Conservation (phyloP, 2,888 invertebrate species). For the Thecocarcelia acutangulata region DNA sequence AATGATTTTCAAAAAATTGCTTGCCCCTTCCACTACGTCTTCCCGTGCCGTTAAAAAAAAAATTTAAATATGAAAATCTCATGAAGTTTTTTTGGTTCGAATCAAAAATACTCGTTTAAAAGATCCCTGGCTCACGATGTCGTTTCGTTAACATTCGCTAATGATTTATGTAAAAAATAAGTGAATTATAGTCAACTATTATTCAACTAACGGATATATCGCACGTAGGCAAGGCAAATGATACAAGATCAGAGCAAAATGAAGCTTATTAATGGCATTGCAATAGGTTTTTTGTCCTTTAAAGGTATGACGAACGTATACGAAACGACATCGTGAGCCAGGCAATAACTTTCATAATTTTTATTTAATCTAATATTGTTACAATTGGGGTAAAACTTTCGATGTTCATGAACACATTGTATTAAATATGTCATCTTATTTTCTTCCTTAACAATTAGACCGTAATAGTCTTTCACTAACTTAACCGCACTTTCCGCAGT, state of each 20-base stretch:
- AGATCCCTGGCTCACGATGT: too few species aligned
- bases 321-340: too few species aligned
- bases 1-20: neutral
- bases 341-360: slow-evolving; percentile 39
- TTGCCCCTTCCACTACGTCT: neutral
- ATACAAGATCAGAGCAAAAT: too few species aligned
- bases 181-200: too few species aligned
- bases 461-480: slow-evolving; percentile 32
- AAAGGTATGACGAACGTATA: too few species aligned
- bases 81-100: neutral
- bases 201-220: too few species aligned
- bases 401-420: slow-evolving; percentile 24
- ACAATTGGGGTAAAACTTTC: slow-evolving; percentile 40
- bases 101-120: slow-evolving; percentile 16
- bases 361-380: slow-evolving; percentile 25
- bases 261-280: too few species aligned
- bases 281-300: too few species aligned
- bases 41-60: neutral
- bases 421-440: slow-evolving; percentile 36
- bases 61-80: slow-evolving; percentile 1
- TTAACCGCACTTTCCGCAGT: slow-evolving; percentile 23
- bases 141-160: too few species aligned
- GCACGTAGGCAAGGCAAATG: too few species aligned
- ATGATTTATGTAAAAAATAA: too few species aligned
- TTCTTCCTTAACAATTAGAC: slow-evolving; percentile 41